phyloP scores from a whole-genome alignment of 2,113 vertebrate genomes.

The Nasalis larvatus region DNA sequence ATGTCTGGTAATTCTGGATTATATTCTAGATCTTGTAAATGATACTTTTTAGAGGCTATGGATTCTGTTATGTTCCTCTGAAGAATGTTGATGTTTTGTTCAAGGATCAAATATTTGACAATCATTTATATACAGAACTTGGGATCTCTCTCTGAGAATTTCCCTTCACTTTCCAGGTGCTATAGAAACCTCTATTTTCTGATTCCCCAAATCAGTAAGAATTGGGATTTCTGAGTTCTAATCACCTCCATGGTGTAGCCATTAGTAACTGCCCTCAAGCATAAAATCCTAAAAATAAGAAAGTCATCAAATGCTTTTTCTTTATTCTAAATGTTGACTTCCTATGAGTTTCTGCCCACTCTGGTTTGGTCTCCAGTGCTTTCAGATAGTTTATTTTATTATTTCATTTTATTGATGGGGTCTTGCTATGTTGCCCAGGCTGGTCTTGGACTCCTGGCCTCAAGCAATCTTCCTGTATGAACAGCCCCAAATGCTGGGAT shows the following conservation, averaged over 20 bases:
- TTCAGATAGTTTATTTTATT: neutral
- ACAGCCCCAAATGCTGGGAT: too few relatives aligned
- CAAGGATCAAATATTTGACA: slow-evolving; percentile 42
- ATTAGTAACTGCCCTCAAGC: neutral
- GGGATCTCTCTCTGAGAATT: neutral
- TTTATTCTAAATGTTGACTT: slow-evolving; percentile 7
- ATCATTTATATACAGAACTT: slow-evolving; percentile 14
- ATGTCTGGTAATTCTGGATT: slow-evolving; percentile 12
- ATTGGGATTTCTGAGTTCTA: neutral
- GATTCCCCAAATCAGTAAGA: slow-evolving; percentile 24
- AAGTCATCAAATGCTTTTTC: neutral
- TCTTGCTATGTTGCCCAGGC: too few relatives aligned
- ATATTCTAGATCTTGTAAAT: neutral
- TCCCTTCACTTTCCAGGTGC: neutral
- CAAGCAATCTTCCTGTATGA: too few relatives aligned
- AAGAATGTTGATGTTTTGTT: slow-evolving; percentile 7
- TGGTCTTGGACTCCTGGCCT: too few relatives aligned
- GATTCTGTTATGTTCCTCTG: slow-evolving; percentile 45
- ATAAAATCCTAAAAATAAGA: slow-evolving; percentile 11
- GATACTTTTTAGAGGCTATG: neutral
- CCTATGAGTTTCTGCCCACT: neutral
- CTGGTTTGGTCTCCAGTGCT: neutral
- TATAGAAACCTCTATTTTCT: slow-evolving; percentile 4
- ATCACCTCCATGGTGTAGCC: neutral
- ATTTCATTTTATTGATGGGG: too few relatives aligned